phyloP scores from a whole-genome alignment of 2,797 vertebrate genomes.

The Acropternis orthonyx region DNA sequence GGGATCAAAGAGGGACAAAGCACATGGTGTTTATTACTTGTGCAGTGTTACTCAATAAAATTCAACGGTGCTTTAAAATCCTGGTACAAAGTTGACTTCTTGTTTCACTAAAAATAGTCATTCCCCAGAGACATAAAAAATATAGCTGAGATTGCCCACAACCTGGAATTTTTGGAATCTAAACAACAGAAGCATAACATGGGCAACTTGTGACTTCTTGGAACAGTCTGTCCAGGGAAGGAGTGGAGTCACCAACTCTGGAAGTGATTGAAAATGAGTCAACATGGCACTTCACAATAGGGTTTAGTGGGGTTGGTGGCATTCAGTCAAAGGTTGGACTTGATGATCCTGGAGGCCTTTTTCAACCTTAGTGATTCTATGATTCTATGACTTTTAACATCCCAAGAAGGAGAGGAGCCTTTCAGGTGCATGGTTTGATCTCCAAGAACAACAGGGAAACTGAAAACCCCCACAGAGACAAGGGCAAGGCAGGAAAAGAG shows the following conservation, averaged over 20 bases:
- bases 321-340: neutral
- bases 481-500: neutral
- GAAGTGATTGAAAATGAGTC: neutral
- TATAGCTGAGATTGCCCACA: neutral
- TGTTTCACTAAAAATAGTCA: neutral
- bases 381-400: neutral
- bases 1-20: neutral
- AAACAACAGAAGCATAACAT: neutral
- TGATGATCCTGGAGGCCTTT: neutral
- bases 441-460: rapidly evolving
- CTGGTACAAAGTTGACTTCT: neutral
- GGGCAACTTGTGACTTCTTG: neutral
- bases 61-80: neutral
- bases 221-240: neutral
- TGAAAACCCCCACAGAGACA: neutral
- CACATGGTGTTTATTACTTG: neutral
- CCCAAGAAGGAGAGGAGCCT: neutral
- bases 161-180: neutral
- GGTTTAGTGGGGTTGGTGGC: neutral
- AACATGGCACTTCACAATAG: too few species aligned
- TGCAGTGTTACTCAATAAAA: neutral
- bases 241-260: neutral
- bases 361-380: neutral
- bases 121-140: neutral
- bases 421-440: neutral